Evolutionary conservation across 1,140 invertebrate genomes (phyloP).

Genomic region (Lamellibrachia luymesi): DNA sequence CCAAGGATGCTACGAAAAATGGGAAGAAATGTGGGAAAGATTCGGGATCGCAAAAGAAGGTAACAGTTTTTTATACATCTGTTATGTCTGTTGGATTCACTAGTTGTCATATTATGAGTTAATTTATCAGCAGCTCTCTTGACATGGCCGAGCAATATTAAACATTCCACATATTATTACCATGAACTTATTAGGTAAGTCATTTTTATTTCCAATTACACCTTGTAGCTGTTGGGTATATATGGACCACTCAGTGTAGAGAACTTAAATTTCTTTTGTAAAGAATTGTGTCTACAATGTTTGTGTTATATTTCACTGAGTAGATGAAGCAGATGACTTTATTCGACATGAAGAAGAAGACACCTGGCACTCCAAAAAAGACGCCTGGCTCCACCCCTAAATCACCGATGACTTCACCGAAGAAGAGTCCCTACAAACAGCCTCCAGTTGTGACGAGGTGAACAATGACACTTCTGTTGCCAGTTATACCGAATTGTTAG

Average conservation of each 20-base stretch:
- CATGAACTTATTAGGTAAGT: too few relatives aligned
- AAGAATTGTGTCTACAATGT: neutral
- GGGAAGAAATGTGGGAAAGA: constrained; percentile 24
- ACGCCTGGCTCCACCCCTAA: constrained; percentile 18
- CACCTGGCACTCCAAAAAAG: constrained; percentile 34
- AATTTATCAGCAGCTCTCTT: too few relatives aligned
- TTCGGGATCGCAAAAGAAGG: neutral
- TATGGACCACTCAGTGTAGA: too few relatives aligned
- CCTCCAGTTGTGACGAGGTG: constrained; percentile 21
- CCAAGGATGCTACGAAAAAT: constrained; percentile 22
- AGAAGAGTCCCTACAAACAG: constrained; percentile 16
- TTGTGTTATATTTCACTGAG: constrained; percentile 6
- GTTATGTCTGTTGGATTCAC: constrained; percentile 13
- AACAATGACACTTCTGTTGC: neutral
- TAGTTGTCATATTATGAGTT: too few relatives aligned
- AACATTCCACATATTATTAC: too few relatives aligned
- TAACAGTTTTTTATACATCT: neutral
- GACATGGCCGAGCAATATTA: too few relatives aligned
- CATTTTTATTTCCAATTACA: too few relatives aligned
- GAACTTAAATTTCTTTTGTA: too few relatives aligned
- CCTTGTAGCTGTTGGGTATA: too few relatives aligned
- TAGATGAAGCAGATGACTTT: constrained; percentile 55
- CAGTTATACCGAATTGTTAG: neutral
- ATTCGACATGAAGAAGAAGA: constrained; percentile 47
- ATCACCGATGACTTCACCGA: constrained; percentile 19